Percentiles rank a stretch among this genome's conserved stretches.
Conservation (phyloP, 2,113 vertebrate genomes). For the Lycaon pictus region DNA sequence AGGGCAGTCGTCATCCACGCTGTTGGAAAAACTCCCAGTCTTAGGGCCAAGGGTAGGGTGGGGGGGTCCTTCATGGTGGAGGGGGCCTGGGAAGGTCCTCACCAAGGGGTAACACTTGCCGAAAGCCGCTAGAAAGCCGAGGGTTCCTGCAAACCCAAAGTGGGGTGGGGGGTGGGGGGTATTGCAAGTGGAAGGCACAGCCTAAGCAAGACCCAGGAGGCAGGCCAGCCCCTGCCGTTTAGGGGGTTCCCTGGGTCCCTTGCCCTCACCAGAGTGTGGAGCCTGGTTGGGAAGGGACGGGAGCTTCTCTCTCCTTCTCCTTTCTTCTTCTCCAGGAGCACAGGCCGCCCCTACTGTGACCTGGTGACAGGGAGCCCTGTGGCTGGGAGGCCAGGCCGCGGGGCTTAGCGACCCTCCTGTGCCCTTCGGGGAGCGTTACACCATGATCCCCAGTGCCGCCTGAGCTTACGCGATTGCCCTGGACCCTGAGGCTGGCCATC, state of each 20-base stretch:
- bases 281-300: not conserved
- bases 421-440: not conserved
- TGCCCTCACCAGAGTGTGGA: not conserved
- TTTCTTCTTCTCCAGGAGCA: not conserved
- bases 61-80: not conserved
- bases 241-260: fast-evolving
- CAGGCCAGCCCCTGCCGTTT: fast-evolving
- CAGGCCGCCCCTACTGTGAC: not conserved
- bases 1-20: not conserved
- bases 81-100: too few relatives aligned
- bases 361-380: not conserved
- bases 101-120: not conserved
- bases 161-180: fast-evolving
- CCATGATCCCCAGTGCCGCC: fast-evolving
- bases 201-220: not conserved
- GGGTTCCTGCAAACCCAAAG: not conserved
- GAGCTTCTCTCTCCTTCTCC: not conserved
- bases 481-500: not conserved
- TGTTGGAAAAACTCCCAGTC: fast-evolving
- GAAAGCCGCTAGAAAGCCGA: too few relatives aligned
- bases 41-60: not conserved
- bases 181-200: fast-evolving
- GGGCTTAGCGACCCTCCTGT: not conserved
- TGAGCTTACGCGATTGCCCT: not conserved
- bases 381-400: not conserved